Evolutionary conservation across 2,797 vertebrate genomes (phyloP), one percentile per base, ranked within the genome.

Genomic region (Aselliscus stoliczkanus): DNA sequence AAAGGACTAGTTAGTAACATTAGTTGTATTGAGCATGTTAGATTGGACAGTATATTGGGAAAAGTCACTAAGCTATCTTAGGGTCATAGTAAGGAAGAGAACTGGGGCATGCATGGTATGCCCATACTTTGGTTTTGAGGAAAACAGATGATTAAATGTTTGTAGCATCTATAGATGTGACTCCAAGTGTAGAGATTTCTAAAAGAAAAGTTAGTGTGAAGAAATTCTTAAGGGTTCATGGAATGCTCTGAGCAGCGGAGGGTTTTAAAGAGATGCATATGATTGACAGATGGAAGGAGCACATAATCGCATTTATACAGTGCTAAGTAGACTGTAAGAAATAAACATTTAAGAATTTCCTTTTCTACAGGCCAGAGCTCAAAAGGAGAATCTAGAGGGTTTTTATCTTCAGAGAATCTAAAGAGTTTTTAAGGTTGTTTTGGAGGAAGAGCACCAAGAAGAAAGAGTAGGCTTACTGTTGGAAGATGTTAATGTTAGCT

Each of bases 311-410:
- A 94, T 34, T 67, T 77, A 34, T 42, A 67, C 11, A 65, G 70
- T 34, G 21, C 52, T 83, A 86, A 50, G 69, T 39, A 79, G 37
- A 77, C 10, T 39, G 67, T 73, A 73, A 82, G 67, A 94, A 94
- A 85, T 60, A 87, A 94, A 76, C 27, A 88, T 58, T 50, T 44
- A 84, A 88, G 75, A 82, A 29, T 80, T 89, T 93, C 96, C 27
- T 92, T 90, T 87, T 80, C 50, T 65, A 65, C 80, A 62, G 25
- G 27, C 34, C 31, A 84, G 15, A 88, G 37, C 42, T 95, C n/a
- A 83, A n/a, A 96, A 85, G 29, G 56, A 92, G 72, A 80, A 31
- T 29, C 72, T 18, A 39, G 31, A 88, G 52, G 82, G 56, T 85
- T 87, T 72, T 84, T 65, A 39, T n/a, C 84, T 87, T 92, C 6